Conservation (phyloP, 2,797 vertebrate species). For the Bradypodion ventrale region DNA sequence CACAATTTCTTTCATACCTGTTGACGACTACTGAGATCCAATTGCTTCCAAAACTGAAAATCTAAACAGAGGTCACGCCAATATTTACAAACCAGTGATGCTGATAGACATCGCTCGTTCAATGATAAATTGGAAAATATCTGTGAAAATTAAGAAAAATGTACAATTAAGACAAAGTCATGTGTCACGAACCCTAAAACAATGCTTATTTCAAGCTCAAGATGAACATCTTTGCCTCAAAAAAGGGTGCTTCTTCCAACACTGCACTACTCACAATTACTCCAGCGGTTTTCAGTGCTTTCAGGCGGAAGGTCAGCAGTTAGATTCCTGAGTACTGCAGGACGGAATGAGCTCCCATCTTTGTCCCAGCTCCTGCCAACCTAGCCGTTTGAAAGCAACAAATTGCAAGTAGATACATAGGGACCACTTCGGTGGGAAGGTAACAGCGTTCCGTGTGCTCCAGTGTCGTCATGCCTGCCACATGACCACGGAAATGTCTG, state of each 20-base stretch:
- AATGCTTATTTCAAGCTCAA: neutral
- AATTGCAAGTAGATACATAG: no score
- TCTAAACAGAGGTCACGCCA: constrained; percentile 98
- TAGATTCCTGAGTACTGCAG: no score
- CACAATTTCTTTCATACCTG: constrained; percentile 80
- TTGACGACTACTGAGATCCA: constrained; percentile 96
- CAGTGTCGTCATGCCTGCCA: no score
- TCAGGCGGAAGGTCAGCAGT: no score
- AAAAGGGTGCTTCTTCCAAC: neutral
- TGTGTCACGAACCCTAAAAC: neutral
- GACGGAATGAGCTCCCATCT: no score
- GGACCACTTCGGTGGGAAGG: no score
- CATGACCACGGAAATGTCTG: no score
- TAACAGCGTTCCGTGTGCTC: no score
- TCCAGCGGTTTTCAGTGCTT: neutral
- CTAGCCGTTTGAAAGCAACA: no score
- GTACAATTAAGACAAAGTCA: neutral
- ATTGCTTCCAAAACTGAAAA: constrained; percentile 99
- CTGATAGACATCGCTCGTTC: constrained; percentile 94
- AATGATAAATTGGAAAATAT: constrained; percentile 96
- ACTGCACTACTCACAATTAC: neutral
- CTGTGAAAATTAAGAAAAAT: constrained; percentile 71
- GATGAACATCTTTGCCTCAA: neutral
- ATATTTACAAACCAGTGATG: constrained; percentile 97
- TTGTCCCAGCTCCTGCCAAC: no score